Conservation (phyloP, 2,113 vertebrate genomes). For the Otis tarda region DNA sequence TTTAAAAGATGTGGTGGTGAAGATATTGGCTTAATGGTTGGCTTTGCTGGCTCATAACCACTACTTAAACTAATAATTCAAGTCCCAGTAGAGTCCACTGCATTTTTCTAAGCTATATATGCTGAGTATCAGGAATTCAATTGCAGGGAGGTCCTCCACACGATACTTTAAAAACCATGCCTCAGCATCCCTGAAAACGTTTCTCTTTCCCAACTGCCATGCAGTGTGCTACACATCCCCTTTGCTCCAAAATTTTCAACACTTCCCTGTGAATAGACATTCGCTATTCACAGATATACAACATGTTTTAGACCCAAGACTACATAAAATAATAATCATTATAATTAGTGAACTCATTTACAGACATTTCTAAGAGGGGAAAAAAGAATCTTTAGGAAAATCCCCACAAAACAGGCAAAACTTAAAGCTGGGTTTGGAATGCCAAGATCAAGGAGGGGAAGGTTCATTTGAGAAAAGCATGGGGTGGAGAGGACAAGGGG, state of each 20-base stretch:
- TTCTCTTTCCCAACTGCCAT: not conserved
- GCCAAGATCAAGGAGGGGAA: not conserved
- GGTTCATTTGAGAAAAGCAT: not conserved
- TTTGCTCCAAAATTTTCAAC: not conserved
- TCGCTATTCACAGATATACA: not conserved
- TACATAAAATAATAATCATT: not conserved
- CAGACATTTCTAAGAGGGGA: not conserved
- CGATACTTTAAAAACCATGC: slow-evolving; percentile 31
- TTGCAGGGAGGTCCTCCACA: slow-evolving; percentile 55
- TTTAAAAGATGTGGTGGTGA: slow-evolving; percentile 34
- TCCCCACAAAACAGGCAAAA: not conserved
- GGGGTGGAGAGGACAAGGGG: not conserved
- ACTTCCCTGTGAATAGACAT: not conserved
- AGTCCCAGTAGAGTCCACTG: slow-evolving; percentile 5
- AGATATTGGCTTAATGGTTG: slow-evolving; percentile 16
- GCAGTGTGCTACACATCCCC: not conserved
- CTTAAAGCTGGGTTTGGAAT: not conserved
- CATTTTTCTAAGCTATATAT: slow-evolving; percentile 20
- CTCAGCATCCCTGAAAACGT: slow-evolving; percentile 10
- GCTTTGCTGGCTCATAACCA: slow-evolving; percentile 41
- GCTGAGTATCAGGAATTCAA: slow-evolving; percentile 34
- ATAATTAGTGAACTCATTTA: not conserved
- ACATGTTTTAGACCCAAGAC: not conserved
- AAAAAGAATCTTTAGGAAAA: not conserved
- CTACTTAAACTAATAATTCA: slow-evolving; percentile 46